These are phyloP conservation scores for Nycticorax nycticorax DNA, from an alignment of 2,113 vertebrate species.

Conservation along the genomic window DNA sequence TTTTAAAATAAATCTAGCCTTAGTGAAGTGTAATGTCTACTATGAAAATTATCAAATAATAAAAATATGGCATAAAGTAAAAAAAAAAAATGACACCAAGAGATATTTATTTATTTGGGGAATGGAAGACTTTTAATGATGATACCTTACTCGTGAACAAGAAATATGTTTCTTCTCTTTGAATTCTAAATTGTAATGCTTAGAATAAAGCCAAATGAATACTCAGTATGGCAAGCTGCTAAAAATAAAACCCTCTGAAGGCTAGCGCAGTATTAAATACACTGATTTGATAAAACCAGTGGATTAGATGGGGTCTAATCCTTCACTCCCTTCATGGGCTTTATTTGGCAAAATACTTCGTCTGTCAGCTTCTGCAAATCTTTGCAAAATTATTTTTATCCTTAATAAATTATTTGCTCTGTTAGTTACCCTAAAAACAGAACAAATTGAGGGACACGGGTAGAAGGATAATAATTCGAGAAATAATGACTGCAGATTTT, in stretches of 20 bases:
- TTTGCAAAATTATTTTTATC: slow-evolving; percentile 46
- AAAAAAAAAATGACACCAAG: background rate
- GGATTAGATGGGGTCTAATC: slow-evolving; percentile 36
- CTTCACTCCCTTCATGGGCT: background rate
- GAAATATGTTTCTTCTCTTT: background rate
- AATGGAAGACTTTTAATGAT: background rate
- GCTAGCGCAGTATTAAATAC: slow-evolving; percentile 8
- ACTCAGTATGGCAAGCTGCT: background rate
- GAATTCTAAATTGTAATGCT: background rate
- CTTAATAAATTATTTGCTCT: slow-evolving; percentile 39
- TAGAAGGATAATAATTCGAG: slow-evolving; percentile 8
- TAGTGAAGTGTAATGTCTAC: slow-evolving; percentile 19
- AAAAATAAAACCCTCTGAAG: slow-evolving; percentile 20
- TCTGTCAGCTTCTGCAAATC: slow-evolving; percentile 8
- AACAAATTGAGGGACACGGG: slow-evolving; percentile 15
- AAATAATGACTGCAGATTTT: background rate
- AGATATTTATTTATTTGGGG: background rate
- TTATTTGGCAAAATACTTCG: slow-evolving; percentile 12
- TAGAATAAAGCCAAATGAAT: background rate
- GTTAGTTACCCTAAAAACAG: slow-evolving; percentile 37
- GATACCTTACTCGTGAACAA: background rate
- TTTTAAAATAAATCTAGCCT: slow-evolving; percentile 45
- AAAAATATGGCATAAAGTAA: background rate
- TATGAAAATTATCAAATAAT: background rate
- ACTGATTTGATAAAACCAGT: background rate